Evolutionary conservation across 2,797 vertebrate genomes (phyloP), one percentile per base, ranked within the genome.

Genomic region (Astyanax mexicanus): DNA sequence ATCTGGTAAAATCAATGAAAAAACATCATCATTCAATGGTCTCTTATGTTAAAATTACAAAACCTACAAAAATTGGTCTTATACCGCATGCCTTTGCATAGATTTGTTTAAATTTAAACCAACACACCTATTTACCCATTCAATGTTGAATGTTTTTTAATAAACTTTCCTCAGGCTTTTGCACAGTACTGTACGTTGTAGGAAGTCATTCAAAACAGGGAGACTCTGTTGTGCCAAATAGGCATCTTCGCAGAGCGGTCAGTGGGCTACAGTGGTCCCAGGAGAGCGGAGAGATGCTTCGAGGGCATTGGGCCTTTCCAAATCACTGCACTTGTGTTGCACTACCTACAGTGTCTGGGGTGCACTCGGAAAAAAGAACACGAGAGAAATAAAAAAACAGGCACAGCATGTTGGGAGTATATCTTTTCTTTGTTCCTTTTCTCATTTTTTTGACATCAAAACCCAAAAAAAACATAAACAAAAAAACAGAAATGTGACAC

Each of bases 371-470:
- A 60, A 21, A n/a, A n/a, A n/a, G n/a, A 72, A 44, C 9, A 65
- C 3, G 51, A 21, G 15, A 51, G 65, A 35, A 66, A 85, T n/a
- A 81, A 84, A 88, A 91, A 88, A 91, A 83, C 69, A 89, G 85
- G 83, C 78, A 86, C 88, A 90, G 85, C 86, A 83, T 86, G 90
- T 89, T 80, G 83, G 89, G 88, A 92, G 89, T 91, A 89, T 90
- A 77, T 93, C 90, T 92, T 92, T 91, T 91, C 84, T 89, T 91
- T 91, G 90, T 90, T 91, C 87, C 87, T 91, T 91, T 90, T 89
- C 87, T 90, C 72, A 62, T 55, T 90, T 90, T 89, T 90, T 90
- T 89, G 88, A 93, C 92, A 93, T 91, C 89, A 91, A 90, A 92
- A 68, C 65, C 68, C 90, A 89, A 87, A 75, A 83, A 82, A 75